phyloP scores from a whole-genome alignment of 1,140 invertebrate species.

The Octopus sinensis region DNA sequence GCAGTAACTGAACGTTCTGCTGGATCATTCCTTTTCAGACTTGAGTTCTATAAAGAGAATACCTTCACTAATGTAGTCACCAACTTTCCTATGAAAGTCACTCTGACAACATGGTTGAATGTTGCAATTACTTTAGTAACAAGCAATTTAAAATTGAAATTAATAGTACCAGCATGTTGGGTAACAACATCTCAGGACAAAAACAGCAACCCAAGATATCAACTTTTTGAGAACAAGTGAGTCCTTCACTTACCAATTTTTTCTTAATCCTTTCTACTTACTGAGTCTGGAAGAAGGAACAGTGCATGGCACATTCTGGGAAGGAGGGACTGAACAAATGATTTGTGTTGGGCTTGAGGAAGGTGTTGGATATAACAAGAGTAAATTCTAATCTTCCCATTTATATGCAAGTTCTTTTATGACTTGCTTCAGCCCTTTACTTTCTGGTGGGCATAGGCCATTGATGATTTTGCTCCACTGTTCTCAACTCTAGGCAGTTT shows the following conservation, averaged over 20 bases:
- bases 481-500: too few relatives aligned
- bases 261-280: background rate
- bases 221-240: slow-evolving; percentile 40
- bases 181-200: slow-evolving; percentile 31
- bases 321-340: background rate
- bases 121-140: slow-evolving; percentile 36
- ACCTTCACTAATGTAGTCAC: slow-evolving; percentile 28
- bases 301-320: too few relatives aligned
- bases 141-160: slow-evolving; percentile 35
- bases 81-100: slow-evolving; percentile 30
- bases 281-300: background rate
- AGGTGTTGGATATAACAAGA: background rate
- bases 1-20: slow-evolving; percentile 36
- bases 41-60: slow-evolving; percentile 29
- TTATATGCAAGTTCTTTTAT: too few relatives aligned
- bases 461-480: too few relatives aligned
- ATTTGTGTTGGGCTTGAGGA: background rate
- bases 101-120: slow-evolving; percentile 44
- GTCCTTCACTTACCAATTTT: background rate
- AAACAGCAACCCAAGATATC: slow-evolving; percentile 26
- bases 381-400: too few relatives aligned
- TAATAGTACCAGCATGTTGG: slow-evolving; percentile 41
- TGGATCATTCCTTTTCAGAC: slow-evolving; percentile 31
- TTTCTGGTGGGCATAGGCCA: too few relatives aligned
- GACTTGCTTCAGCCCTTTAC: too few relatives aligned